Conservation (phyloP, 35 echinoderm and acorn worm species). For the Eucidaris tribuloides region DNA sequence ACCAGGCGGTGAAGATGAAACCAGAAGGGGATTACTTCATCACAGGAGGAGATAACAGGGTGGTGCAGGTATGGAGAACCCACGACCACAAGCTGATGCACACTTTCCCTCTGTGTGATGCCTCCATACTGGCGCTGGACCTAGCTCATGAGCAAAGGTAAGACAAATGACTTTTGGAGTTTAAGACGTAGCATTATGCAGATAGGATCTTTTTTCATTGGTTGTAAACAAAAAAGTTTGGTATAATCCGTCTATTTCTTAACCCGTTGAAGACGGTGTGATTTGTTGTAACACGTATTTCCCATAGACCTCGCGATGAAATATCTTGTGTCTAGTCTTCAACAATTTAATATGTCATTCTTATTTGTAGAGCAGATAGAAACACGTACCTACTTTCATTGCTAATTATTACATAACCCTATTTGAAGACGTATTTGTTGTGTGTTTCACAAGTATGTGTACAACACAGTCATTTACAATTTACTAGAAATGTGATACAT, state of each 20-base stretch:
- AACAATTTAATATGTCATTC: not conserved
- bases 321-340: not conserved
- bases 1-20: conserved; percentile 85
- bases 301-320: not conserved
- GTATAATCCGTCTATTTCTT: not conserved
- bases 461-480: no score
- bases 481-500: no score
- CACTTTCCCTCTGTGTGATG: conserved; percentile 94
- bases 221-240: not conserved
- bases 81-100: conserved; percentile 92
- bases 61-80: conserved; percentile 92
- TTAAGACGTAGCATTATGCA: not conserved
- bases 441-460: no score
- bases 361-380: no score
- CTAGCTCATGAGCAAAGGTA: conserved; percentile 94
- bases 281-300: not conserved
- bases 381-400: no score
- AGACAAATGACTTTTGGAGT: not conserved
- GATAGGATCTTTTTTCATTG: no score
- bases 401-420: no score
- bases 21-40: conserved; percentile 97
- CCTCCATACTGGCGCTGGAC: conserved; percentile 79
- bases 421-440: no score
- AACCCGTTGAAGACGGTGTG: not conserved
- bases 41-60: conserved; percentile 87